These are phyloP conservation scores for Nesogale talazaci DNA, from an alignment of 2,113 vertebrate species.

Conservation along the genomic window DNA sequence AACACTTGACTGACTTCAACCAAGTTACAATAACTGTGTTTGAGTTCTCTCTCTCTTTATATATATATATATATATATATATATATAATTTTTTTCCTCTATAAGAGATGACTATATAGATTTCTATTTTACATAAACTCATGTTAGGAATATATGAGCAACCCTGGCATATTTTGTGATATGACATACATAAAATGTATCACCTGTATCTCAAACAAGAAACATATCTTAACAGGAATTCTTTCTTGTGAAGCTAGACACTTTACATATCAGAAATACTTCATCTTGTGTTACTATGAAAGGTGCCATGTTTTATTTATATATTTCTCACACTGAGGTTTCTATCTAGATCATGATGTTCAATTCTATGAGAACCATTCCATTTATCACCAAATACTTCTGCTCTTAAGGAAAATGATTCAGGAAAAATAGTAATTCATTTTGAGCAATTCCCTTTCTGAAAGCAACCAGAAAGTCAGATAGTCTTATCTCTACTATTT, in stretches of 20 bases:
- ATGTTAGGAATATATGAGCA: not conserved
- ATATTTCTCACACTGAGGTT: not conserved
- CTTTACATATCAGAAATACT: conserved; percentile 50
- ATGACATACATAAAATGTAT: not conserved
- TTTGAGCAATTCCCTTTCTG: conserved; percentile 54
- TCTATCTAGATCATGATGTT: conserved; percentile 56
- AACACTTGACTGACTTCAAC: conserved; percentile 16
- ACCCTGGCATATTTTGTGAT: not conserved
- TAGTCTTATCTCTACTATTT: conserved; percentile 58
- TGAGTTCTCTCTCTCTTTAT: not conserved
- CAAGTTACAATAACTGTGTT: not conserved
- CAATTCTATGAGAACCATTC: conserved; percentile 63
- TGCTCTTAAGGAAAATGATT: conserved; percentile 38
- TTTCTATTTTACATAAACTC: conserved; percentile 4
- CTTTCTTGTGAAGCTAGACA: not conserved
- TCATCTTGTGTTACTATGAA: conserved; percentile 31
- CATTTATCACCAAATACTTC: conserved; percentile 51
- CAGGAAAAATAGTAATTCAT: conserved; percentile 42
- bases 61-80: not conserved
- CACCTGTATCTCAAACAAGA: conserved; percentile 34
- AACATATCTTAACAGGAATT: conserved; percentile 19
- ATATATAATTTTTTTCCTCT: too few relatives aligned
- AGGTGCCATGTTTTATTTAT: conserved; percentile 33
- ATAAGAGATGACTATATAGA: not conserved
- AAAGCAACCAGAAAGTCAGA: conserved; percentile 56